These are phyloP conservation scores for Hyles euphorbiae DNA, from an alignment of 1,140 invertebrate genomes.

Conservation along the genomic window DNA sequence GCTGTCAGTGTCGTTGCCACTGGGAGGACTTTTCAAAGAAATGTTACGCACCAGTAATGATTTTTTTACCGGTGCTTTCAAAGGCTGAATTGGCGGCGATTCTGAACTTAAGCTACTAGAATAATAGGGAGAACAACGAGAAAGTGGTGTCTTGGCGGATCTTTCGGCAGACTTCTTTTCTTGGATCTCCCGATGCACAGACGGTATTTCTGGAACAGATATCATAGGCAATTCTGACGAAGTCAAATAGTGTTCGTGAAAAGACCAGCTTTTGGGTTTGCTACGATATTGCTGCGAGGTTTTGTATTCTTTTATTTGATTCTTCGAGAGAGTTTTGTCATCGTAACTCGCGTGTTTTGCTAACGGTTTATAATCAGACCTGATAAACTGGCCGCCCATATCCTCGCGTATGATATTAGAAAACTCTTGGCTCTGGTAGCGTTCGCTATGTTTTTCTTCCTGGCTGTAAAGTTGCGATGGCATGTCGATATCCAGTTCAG, in stretches of 20 bases:
- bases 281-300: conserved; percentile 75
- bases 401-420: conserved; percentile 69
- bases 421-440: conserved; percentile 80
- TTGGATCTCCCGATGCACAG: conserved; percentile 57
- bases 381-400: conserved; percentile 47
- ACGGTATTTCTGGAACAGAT: conserved; percentile 61
- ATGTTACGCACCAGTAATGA: conserved; percentile 68
- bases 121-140: conserved; percentile 82
- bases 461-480: conserved; percentile 76
- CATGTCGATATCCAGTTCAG: conserved; percentile 69
- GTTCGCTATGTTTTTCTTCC: conserved; percentile 77
- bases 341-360: conserved; percentile 79
- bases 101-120: conserved; percentile 82
- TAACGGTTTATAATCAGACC: conserved; percentile 75
- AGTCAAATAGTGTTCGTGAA: conserved; percentile 77
- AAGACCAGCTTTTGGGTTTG: conserved; percentile 78
- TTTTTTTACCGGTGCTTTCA: conserved; percentile 77
- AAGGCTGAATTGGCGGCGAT: conserved; percentile 78
- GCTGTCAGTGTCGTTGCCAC: conserved; percentile 82
- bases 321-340: conserved; percentile 78
- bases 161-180: conserved; percentile 67
- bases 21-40: conserved; percentile 79
- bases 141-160: conserved; percentile 70
- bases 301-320: conserved; percentile 79
- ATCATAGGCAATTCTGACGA: conserved; percentile 66